Evolutionary conservation across 2,797 vertebrate genomes (phyloP).

Genomic region (Mycteria americana): DNA sequence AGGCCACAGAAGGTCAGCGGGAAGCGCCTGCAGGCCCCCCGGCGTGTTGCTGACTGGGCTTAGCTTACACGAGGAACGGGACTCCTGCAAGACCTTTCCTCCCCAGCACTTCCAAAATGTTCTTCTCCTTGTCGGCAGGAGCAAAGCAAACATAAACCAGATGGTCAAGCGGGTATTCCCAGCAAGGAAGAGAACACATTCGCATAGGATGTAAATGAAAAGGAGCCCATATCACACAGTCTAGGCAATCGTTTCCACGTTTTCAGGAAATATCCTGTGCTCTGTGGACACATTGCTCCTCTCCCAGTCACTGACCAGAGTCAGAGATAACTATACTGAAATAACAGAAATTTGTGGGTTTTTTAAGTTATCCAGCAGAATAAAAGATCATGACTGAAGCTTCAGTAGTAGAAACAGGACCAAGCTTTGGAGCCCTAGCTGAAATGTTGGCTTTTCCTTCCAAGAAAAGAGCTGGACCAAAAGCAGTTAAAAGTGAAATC

Average conservation of each 20-base stretch:
- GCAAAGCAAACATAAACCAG: slow-evolving; percentile 33
- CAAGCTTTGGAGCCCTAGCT: background rate
- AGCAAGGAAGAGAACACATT: background rate
- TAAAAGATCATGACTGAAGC: background rate
- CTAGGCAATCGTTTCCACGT: fast-evolving
- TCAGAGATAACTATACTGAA: background rate
- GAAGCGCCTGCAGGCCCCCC: background rate
- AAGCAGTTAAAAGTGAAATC: background rate
- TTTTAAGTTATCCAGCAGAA: background rate
- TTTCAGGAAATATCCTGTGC: background rate
- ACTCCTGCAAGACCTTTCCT: slow-evolving; percentile 5
- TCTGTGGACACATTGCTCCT: background rate
- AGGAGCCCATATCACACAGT: background rate
- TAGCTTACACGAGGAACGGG: background rate
- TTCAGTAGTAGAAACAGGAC: background rate
- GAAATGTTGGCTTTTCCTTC: background rate
- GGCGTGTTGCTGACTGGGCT: background rate
- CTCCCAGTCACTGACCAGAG: background rate
- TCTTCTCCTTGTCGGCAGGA: background rate
- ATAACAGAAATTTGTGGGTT: background rate
- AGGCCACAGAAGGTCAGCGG: background rate
- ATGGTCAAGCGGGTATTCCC: background rate
- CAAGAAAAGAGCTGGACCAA: background rate
- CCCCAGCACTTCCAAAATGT: background rate
- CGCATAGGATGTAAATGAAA: background rate